Evolutionary conservation across 2,888 invertebrate species (phyloP), one percentile per base, ranked within the genome.

Genomic region (Dioctria linearis): DNA sequence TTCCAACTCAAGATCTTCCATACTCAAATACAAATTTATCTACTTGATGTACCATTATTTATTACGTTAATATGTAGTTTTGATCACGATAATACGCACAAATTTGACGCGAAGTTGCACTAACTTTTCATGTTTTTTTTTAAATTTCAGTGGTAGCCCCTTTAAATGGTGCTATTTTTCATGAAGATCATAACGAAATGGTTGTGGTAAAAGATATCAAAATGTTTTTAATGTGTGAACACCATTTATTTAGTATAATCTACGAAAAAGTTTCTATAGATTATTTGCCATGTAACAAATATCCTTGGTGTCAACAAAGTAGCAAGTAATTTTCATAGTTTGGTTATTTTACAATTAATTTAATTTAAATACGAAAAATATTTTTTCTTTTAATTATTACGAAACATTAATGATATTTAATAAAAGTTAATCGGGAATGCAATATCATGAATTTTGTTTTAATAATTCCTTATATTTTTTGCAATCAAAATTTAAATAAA

Each of bases 191-290:
- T 86, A 99, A 99, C 87, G 99, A 99, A 90, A 98, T 99, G 98
- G 99, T 99, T 3, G 98, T 99, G 0, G 99, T 99, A 0, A 98
- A 98, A 88, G 98, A 99, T 88, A 99, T 99, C 84, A 99, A 99
- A 90, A 99, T 99, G 98, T 99, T 99, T 90, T 98, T 98, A 13
- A 95, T 99, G 94, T 99, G 99, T 87, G 99, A 99, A 88, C 99
- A 99, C 87, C 99, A 25, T 25, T 25, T 25, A 99, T 87, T 90
- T 99, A 86, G 99, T 99, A 40, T 99, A 99, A 5, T 99, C 90
- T 97, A 98, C 89, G 99, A 99, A 63, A 98, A 98, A 90, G 99
- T 99, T 0, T 98, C 98, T 82, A 99, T 99, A 85, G 99, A 99
- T 0, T 99, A 99, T 90, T 91, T 99, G 84, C 99, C 99, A 0